Evolutionary conservation across 1,140 invertebrate species (phyloP), one percentile per base, ranked within the genome.

Genomic region (Panulirus ornatus): DNA sequence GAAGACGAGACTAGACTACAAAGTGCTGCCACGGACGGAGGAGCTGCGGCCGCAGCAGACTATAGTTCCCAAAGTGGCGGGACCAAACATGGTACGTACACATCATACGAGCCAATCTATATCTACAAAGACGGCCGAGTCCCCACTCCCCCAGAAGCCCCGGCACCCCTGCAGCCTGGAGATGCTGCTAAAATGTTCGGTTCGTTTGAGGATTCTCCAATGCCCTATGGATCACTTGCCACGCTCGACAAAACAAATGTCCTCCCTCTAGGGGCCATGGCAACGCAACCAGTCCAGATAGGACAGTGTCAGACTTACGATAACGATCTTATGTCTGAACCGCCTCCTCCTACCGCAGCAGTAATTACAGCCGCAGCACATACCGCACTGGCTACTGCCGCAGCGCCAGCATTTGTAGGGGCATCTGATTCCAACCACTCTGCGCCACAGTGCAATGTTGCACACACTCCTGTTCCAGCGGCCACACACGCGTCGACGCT

Each of bases 331-430:
- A 40, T 36, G 2, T 22, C 44, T 22, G 40, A 11, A 36, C 27
- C 44, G 30, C 9, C 36, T 0, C 75, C 78, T 38, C 81, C 42
- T 75, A 63, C 66, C 22, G 36, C 78, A 44, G 84, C 76, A 30
- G 54, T 58, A 54, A 79, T 83, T 22, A 83, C 84, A 19, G 84
- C 84, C 30, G 78, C 79, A n/a, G 84, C 84, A 73, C 84, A 87
- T 22, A 85, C 86, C 66, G 85, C 88, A n/a, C 11, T 84, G 75
- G 84, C 84, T 44, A 71, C 91, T 36, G 81, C 82, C 42, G 71
- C 84, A 76, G 85, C 91, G 6, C 84, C 88, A 78, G 83, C 91
- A n/a, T 87, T 89, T 86, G 86, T 88, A 47, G 75, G 84, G 47
- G 70, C 91, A 44, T 86, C 88, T 44, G 38, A 42, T 19, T 54